Evolutionary conservation across 2,797 vertebrate genomes (phyloP).

Genomic region (Falco rusticolus): DNA sequence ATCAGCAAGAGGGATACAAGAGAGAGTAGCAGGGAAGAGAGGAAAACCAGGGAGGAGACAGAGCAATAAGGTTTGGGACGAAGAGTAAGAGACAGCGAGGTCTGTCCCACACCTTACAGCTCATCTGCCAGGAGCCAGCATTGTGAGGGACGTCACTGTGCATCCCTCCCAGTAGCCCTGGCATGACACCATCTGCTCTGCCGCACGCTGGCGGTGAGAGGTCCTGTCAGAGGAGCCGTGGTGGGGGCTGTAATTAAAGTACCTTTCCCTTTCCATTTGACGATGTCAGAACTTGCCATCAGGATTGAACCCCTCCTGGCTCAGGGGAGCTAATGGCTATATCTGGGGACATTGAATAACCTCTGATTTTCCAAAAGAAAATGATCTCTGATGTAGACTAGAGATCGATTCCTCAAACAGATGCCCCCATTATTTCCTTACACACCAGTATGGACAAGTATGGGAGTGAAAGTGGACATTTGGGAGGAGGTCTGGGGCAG

Average conservation of each 20-base stretch:
- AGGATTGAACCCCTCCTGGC: not conserved
- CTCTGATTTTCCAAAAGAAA: not conserved
- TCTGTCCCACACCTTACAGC: not conserved
- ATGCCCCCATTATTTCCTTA: not conserved
- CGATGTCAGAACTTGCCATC: not conserved
- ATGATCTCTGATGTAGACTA: not conserved
- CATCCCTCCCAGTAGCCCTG: not conserved
- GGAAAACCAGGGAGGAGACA: not conserved
- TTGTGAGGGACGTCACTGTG: not conserved
- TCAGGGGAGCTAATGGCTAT: not conserved
- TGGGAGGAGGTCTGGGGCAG: not conserved
- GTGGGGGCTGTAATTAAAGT: not conserved
- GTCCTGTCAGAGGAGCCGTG: not conserved
- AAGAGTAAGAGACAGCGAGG: not conserved
- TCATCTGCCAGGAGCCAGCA: not conserved
- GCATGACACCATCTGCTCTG: fast-evolving
- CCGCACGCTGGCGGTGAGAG: not conserved
- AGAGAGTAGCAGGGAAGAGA: not conserved
- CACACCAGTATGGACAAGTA: not conserved
- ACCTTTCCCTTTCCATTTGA: not conserved
- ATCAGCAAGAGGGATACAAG: not conserved
- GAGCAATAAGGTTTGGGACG: not conserved
- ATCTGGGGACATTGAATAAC: not conserved
- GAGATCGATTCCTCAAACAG: not conserved
- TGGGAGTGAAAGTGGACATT: not conserved